Conservation (phyloP, 2,888 invertebrate species). For the Anagyrus pseudococci region DNA sequence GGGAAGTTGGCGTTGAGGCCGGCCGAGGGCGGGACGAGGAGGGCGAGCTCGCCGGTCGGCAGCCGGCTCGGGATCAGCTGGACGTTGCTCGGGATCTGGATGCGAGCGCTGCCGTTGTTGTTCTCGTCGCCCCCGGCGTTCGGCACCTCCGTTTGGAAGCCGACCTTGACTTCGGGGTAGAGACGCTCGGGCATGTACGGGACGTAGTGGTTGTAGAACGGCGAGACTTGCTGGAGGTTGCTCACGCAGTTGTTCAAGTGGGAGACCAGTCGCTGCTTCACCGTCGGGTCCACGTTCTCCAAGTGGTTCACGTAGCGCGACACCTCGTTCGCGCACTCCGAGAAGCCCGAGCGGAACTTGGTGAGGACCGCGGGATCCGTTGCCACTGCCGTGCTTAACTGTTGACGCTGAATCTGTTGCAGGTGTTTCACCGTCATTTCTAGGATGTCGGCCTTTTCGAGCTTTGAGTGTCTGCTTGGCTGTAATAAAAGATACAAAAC, state of each 20-base stretch:
- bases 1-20: conserved; percentile 59
- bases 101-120: conserved; percentile 65
- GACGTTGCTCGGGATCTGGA: conserved; percentile 69
- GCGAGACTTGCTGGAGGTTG: conserved; percentile 66
- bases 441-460: conserved; percentile 95
- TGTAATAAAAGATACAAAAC: conserved; percentile 63
- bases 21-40: conserved; percentile 68
- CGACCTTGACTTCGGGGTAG: conserved; percentile 59
- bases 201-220: conserved; percentile 61
- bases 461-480: conserved; percentile 91
- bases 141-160: conserved; percentile 55
- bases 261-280: conserved; percentile 71
- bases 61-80: conserved; percentile 72
- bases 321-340: conserved; percentile 87
- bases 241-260: conserved; percentile 73
- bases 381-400: conserved; percentile 80
- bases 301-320: conserved; percentile 72
- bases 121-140: conserved; percentile 59
- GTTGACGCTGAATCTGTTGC: conserved; percentile 87
- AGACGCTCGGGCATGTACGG: conserved; percentile 60
- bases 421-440: conserved; percentile 95
- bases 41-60: conserved; percentile 72
- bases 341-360: conserved; percentile 86
- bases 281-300: conserved; percentile 69
- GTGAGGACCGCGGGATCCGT: conserved; percentile 84